phyloP scores from a whole-genome alignment of 2,113 vertebrate genomes.

The Spheniscus mendiculus region DNA sequence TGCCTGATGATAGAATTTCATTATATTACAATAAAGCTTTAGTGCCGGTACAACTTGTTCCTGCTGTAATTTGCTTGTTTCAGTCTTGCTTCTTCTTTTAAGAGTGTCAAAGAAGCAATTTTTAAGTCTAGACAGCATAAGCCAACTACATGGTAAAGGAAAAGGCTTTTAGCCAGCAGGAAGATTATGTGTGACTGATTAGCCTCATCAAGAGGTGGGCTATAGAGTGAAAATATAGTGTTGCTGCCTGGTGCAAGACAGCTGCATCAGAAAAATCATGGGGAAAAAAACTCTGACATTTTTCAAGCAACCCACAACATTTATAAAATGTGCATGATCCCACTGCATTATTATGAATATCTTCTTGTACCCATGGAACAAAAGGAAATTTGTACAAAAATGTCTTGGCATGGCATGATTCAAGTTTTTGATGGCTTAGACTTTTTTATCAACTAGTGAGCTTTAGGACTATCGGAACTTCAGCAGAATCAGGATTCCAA shows the following conservation, averaged over 20 bases:
- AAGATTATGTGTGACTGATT: neutral
- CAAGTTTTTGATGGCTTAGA: neutral
- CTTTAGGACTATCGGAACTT: fast-evolving
- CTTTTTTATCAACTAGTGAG: neutral
- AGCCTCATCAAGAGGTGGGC: neutral
- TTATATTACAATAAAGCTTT: neutral
- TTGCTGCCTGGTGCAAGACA: neutral
- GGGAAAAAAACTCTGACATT: neutral
- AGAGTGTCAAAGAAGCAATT: neutral
- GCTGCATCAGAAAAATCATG: neutral
- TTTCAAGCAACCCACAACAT: neutral
- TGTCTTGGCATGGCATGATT: neutral
- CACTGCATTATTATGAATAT: neutral
- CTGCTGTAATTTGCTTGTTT: neutral
- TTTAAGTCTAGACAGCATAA: neutral
- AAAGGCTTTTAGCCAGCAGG: neutral
- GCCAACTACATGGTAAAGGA: neutral
- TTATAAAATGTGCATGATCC: neutral
- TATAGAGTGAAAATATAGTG: neutral
- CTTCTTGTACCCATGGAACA: neutral
- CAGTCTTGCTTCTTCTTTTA: neutral
- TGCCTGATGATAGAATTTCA: constrained; percentile 1
- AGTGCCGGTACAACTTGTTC: neutral
- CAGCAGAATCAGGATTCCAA: neutral
- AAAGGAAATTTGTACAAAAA: neutral